Conservation (phyloP, 2,888 invertebrate genomes). For the Marronus borbonicus region DNA sequence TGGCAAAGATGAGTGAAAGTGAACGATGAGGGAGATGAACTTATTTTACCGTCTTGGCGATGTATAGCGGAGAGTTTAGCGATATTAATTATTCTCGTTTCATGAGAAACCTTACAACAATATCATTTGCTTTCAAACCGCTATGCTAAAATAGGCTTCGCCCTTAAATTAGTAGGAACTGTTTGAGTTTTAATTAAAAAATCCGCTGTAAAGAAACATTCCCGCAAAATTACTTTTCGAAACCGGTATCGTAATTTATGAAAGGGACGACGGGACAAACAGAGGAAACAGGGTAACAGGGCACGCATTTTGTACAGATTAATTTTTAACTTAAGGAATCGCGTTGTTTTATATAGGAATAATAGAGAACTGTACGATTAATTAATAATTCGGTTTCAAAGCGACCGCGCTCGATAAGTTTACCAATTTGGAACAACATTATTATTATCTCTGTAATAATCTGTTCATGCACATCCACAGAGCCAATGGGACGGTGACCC, state of each 20-base stretch:
- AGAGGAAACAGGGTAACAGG: too few relatives aligned
- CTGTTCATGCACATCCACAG: too few relatives aligned
- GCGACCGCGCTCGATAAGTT: too few relatives aligned
- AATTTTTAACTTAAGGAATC: too few relatives aligned
- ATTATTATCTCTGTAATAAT: too few relatives aligned
- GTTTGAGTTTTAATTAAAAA: conserved; percentile 6
- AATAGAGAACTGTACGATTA: too few relatives aligned
- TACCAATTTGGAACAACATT: too few relatives aligned
- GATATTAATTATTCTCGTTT: conserved; percentile 2
- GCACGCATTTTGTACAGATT: too few relatives aligned
- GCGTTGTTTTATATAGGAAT: too few relatives aligned
- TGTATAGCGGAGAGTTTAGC: background rate
- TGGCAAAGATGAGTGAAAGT: conserved; percentile 11
- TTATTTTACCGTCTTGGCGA: background rate
- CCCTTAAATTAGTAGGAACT: background rate
- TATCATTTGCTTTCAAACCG: background rate
- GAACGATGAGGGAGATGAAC: conserved; percentile 1
- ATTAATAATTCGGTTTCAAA: too few relatives aligned
- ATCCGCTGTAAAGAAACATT: background rate
- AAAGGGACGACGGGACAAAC: too few relatives aligned
- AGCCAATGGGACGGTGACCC: too few relatives aligned
- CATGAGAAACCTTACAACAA: background rate
- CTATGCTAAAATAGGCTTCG: background rate
- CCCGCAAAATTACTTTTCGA: background rate
- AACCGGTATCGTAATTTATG: background rate